Evolutionary conservation across 2,113 vertebrate species (phyloP).

Genomic region (Grammomys surdaster): DNA sequence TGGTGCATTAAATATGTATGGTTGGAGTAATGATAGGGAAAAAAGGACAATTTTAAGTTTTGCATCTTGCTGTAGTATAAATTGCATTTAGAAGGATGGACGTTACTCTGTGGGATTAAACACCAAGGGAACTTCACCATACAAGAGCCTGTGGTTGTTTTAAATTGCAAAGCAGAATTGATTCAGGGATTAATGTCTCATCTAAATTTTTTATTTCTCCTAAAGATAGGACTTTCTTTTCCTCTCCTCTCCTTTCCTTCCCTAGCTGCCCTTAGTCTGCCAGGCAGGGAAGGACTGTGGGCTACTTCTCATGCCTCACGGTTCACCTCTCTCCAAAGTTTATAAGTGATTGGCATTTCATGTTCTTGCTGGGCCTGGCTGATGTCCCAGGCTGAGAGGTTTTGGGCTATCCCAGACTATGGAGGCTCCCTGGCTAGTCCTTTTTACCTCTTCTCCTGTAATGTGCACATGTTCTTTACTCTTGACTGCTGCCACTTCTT

Average conservation of each 20-base stretch:
- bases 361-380: background rate
- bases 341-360: background rate
- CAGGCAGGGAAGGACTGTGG: too few relatives aligned
- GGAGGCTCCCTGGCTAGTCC: background rate
- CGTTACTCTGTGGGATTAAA: constrained; percentile 47
- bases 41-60: constrained; percentile 1
- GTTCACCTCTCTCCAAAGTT: background rate
- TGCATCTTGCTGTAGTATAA: constrained; percentile 32
- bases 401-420: background rate
- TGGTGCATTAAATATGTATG: constrained; percentile 21
- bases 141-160: constrained; percentile 36
- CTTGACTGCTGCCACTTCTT: background rate
- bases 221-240: background rate
- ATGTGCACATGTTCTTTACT: background rate
- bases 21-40: constrained; percentile 22
- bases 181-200: constrained; percentile 35
- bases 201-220: constrained; percentile 1
- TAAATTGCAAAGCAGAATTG: constrained; percentile 56
- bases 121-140: constrained; percentile 5
- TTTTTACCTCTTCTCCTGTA: background rate
- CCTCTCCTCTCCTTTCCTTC: background rate
- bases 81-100: constrained; percentile 24
- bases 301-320: background rate
- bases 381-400: background rate
- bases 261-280: background rate